Evolutionary conservation across 2,888 invertebrate genomes (phyloP).

Genomic region (Campoplex capitator): DNA sequence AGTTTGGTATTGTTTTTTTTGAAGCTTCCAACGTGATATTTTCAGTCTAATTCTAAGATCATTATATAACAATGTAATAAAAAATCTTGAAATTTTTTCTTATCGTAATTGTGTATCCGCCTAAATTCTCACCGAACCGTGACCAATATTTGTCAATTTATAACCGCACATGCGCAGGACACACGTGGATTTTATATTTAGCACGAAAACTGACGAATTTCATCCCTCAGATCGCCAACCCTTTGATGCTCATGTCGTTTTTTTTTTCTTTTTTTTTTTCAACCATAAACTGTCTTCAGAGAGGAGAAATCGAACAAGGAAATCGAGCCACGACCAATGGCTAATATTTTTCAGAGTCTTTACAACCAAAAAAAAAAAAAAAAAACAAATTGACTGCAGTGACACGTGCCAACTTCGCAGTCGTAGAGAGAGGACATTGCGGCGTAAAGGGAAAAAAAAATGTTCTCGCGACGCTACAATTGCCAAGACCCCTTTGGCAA

Average conservation of each 20-base stretch:
- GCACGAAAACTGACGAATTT: conserved; percentile 53
- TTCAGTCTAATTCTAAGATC: conserved; percentile 51
- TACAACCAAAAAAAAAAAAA: background rate
- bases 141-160: conserved; percentile 22
- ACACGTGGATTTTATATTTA: conserved; percentile 26
- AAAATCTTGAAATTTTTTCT: conserved; percentile 22
- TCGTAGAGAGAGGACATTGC: conserved; percentile 49
- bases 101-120: background rate
- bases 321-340: conserved; percentile 31
- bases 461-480: conserved; percentile 62
- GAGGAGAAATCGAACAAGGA: conserved; percentile 22
- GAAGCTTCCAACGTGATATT: conserved; percentile 40
- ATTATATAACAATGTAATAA: conserved; percentile 45
- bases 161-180: conserved; percentile 22
- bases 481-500: conserved; percentile 72
- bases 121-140: background rate
- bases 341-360: background rate
- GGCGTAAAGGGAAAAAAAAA: conserved; percentile 39
- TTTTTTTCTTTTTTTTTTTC: conserved; percentile 1
- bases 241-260: conserved; percentile 17
- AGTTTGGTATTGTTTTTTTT: background rate
- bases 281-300: conserved; percentile 40
- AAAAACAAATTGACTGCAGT: conserved; percentile 32
- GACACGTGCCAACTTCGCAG: conserved; percentile 71
- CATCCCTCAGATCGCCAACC: conserved; percentile 40